These are phyloP conservation scores for Cheilosia urbana DNA, from an alignment of 2,888 invertebrate genomes.

Conservation along the genomic window DNA sequence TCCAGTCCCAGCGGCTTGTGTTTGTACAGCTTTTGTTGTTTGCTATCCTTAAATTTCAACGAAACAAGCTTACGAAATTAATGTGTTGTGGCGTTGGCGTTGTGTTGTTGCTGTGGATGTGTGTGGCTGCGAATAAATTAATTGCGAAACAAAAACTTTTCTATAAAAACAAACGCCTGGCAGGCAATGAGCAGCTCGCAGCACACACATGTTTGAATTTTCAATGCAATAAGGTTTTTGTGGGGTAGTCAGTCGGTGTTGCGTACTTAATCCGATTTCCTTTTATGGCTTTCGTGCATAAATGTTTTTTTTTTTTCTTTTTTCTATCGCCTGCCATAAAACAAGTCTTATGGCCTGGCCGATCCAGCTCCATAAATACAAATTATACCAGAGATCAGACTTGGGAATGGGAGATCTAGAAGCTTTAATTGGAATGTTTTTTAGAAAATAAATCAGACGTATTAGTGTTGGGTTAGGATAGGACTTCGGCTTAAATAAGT, in stretches of 20 bases:
- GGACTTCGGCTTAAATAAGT: too few relatives aligned
- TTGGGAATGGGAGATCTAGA: background rate
- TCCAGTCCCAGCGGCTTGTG: background rate
- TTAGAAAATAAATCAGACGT: background rate
- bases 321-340: background rate
- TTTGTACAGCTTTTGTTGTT: slow-evolving; percentile 4
- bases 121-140: background rate
- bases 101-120: background rate
- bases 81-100: background rate
- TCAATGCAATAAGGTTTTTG: slow-evolving; percentile 24
- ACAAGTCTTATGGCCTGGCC: background rate
- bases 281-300: slow-evolving; percentile 2
- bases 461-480: too few relatives aligned
- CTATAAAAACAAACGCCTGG: slow-evolving; percentile 18
- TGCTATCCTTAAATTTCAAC: background rate
- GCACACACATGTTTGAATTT: slow-evolving; percentile 29
- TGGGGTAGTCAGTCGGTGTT: slow-evolving; percentile 8
- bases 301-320: background rate
- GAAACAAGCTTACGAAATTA: background rate
- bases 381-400: background rate
- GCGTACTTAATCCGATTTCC: slow-evolving; percentile 26
- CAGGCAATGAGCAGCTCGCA: slow-evolving; percentile 15
- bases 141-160: slow-evolving; percentile 28
- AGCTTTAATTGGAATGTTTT: background rate
- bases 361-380: background rate